Evolutionary conservation across 2,797 vertebrate species (phyloP).

Genomic region (Ataeniobius toweri): DNA sequence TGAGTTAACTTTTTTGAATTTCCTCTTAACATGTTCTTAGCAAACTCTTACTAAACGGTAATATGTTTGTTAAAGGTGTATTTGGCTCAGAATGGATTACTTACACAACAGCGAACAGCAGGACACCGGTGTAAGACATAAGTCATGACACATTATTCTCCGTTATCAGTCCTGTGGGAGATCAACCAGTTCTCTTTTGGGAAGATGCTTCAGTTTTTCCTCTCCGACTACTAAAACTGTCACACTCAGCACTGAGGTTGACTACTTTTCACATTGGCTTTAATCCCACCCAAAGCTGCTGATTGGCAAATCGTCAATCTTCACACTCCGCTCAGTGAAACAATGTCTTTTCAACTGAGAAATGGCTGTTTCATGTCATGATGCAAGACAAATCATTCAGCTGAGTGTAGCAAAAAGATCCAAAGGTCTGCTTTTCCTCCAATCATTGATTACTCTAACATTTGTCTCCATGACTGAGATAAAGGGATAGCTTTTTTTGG

Average conservation of each 20-base stretch:
- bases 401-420: constrained; percentile 4
- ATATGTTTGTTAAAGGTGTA: background rate
- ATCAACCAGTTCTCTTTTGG: background rate
- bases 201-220: background rate
- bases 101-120: background rate
- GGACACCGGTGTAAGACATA: background rate
- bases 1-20: background rate
- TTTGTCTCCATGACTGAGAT: background rate
- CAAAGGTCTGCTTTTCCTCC: background rate
- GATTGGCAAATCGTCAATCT: constrained; percentile 1
- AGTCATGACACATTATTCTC: background rate
- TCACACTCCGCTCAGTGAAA: constrained; percentile 3
- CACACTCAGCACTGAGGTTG: background rate
- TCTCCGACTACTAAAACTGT: background rate
- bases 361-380: constrained; percentile 6
- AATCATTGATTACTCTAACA: background rate
- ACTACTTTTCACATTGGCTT: background rate
- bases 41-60: background rate
- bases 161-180: background rate
- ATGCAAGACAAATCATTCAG: constrained; percentile 1
- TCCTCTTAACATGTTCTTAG: background rate
- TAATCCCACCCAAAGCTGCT: background rate
- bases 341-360: constrained; percentile 4
- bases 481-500: background rate
- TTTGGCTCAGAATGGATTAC: background rate